Conservation (phyloP, 2,797 vertebrate genomes). For the Ceryle rudis region DNA sequence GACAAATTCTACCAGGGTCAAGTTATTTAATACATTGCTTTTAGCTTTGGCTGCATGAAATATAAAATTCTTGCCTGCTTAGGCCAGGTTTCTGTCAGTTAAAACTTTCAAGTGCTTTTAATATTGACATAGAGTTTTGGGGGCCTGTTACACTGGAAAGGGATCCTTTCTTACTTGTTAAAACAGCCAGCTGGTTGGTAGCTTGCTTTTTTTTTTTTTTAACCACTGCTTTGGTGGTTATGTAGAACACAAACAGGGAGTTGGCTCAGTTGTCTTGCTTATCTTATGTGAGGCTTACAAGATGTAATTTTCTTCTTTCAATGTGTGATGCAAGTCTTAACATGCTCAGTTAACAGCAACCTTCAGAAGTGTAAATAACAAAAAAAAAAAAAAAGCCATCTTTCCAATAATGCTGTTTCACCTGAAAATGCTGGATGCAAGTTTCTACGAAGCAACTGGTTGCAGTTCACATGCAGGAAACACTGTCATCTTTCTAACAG, state of each 20-base stretch:
- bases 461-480: not conserved
- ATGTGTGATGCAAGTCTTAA: not conserved
- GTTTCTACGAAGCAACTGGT: not conserved
- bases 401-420: not conserved
- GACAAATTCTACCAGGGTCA: not conserved
- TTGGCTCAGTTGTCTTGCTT: not conserved
- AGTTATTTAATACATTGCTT: not conserved
- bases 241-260: not conserved
- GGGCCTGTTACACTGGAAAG: not conserved
- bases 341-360: not conserved
- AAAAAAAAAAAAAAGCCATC: not conserved
- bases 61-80: not conserved
- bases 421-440: not conserved
- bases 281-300: not conserved
- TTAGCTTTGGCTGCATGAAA: not conserved
- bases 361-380: not conserved
- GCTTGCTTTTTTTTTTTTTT: not conserved
- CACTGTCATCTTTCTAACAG: not conserved
- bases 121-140: not conserved
- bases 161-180: not conserved
- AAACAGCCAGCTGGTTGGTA: not conserved
- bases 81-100: conserved; percentile 35
- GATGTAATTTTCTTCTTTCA: not conserved
- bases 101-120: not conserved
- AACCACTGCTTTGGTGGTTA: not conserved